Evolutionary conservation across 2,888 invertebrate genomes (phyloP), one percentile per base, ranked within the genome.

Genomic region (Xylota sylvarum): DNA sequence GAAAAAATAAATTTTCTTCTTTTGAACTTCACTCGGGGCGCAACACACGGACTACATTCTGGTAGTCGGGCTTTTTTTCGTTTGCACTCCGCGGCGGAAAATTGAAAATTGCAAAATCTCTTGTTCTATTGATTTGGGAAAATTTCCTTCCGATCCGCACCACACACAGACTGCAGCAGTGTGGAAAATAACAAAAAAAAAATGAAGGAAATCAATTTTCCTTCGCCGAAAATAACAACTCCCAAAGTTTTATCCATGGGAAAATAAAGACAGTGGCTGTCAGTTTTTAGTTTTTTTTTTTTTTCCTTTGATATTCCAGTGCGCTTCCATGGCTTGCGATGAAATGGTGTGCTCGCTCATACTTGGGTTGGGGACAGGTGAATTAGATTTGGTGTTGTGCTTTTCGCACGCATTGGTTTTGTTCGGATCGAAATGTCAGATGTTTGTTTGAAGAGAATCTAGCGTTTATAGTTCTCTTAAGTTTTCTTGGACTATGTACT

Each of bases 171-270:
- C 70, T 82, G 62, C 65, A 80, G 46, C 58, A 55, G 70, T 70
- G 85, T 74, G 52, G 46, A 81, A 74, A 76, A 67, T 48, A 65
- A 55, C 37, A 50, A 27, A 60, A 60, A 70, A 73, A 74, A 67
- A 76, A 74, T 73, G 76, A 74, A 78, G 58, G 67, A 86, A 86
- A 78, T 83, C 82, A 82, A 87, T 87, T 82, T 87, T 87, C 78
- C 78, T 87, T 87, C 35, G 48, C 65, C 70, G 76, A 85, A 81
- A 85, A 85, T 81, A 85, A 85, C 85, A 85, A 85, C 85, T 85
- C 85, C 80, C 81, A 81, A 85, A 70, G 55, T 76, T 81, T 52
- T 9, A 4, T 43, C 43, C 64, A 81, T 81, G 76, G 76, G 85
- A 81, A 80, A 81, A 65, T 58, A 70, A 40, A 76, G 76, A 70